A percentile compares a stretch with the other conserved stretches of the same genome.
phyloP scores from a whole-genome alignment of 2,888 invertebrate genomes.

The Luffia ferchaultella region DNA sequence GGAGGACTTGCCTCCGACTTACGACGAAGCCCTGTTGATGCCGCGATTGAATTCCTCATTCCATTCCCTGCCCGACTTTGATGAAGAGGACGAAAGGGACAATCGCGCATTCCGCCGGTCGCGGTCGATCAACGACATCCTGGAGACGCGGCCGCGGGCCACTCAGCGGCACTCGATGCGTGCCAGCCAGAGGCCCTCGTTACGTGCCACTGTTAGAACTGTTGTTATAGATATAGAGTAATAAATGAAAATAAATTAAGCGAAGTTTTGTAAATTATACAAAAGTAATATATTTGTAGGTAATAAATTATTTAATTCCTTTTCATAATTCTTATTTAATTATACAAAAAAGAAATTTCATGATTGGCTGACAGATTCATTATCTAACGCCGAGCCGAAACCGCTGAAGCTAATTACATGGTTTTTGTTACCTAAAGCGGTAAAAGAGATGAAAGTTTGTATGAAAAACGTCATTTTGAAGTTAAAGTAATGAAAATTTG shows the following conservation, averaged over 20 bases:
- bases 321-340: too few relatives aligned
- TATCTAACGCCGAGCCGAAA: too few relatives aligned
- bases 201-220: slow-evolving; percentile 29
- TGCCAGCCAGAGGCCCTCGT: slow-evolving; percentile 34
- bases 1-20: slow-evolving; percentile 70
- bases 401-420: too few relatives aligned
- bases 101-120: slow-evolving; percentile 38
- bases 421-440: too few relatives aligned
- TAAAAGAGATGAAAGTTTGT: too few relatives aligned
- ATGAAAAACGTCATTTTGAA: too few relatives aligned
- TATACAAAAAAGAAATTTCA: too few relatives aligned
- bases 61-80: slow-evolving; percentile 61
- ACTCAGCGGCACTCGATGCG: slow-evolving; percentile 41
- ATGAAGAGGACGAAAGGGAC: slow-evolving; percentile 40
- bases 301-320: too few relatives aligned
- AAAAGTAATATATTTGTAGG: not conserved
- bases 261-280: not conserved
- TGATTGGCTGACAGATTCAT: too few relatives aligned
- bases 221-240: slow-evolving; percentile 34
- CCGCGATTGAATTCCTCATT: slow-evolving; percentile 72
- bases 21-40: slow-evolving; percentile 79
- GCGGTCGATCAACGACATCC: slow-evolving; percentile 53
- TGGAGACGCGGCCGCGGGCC: slow-evolving; percentile 35
- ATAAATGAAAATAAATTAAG: not conserved
- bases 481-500: too few relatives aligned